Percentiles rank a stretch among this genome's conserved stretches.
phyloP scores from a whole-genome alignment of 1,140 invertebrate genomes.

The Tetranychus cinnabarinus region DNA sequence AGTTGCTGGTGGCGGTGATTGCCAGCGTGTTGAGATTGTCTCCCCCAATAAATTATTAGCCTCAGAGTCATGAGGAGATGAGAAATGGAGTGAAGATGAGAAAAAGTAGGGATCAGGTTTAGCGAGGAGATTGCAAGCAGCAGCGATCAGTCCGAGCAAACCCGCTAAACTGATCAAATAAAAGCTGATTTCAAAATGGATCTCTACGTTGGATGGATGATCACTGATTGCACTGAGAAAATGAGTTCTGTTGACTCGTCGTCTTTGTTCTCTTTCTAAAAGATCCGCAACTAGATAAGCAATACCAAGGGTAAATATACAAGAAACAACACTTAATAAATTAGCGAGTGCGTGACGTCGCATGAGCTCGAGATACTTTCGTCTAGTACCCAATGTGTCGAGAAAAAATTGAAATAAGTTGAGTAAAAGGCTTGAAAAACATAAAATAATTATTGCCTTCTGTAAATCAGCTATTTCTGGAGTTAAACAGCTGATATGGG shows the following conservation, averaged over 20 bases:
- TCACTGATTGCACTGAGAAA: neutral
- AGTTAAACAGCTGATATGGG: constrained; percentile 8
- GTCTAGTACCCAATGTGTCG: constrained; percentile 9
- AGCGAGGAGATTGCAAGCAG: constrained; percentile 12
- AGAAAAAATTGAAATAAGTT: constrained; percentile 12
- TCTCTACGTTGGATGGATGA: constrained; percentile 3
- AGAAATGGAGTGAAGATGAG: neutral
- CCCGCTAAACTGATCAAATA: constrained; percentile 13
- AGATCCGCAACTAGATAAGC: constrained; percentile 10
- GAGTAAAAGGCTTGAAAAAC: constrained; percentile 11
- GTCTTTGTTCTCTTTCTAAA: constrained; percentile 10
- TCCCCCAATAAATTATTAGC: neutral
- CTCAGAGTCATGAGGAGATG: neutral
- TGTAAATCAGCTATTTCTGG: constrained; percentile 10
- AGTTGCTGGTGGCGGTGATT: neutral
- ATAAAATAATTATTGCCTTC: constrained; percentile 10
- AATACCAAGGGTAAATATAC: constrained; percentile 11
- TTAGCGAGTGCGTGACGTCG: constrained; percentile 9
- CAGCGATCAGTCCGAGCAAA: constrained; percentile 9
- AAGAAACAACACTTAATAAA: constrained; percentile 10
- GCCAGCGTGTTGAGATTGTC: neutral
- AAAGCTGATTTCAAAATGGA: constrained; percentile 13
- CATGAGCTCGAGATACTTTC: constrained; percentile 6
- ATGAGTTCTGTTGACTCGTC: neutral
- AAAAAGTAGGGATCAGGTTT: constrained; percentile 4